Evolutionary conservation across 2,113 vertebrate species (phyloP).

Genomic region (Sterna hirundo): DNA sequence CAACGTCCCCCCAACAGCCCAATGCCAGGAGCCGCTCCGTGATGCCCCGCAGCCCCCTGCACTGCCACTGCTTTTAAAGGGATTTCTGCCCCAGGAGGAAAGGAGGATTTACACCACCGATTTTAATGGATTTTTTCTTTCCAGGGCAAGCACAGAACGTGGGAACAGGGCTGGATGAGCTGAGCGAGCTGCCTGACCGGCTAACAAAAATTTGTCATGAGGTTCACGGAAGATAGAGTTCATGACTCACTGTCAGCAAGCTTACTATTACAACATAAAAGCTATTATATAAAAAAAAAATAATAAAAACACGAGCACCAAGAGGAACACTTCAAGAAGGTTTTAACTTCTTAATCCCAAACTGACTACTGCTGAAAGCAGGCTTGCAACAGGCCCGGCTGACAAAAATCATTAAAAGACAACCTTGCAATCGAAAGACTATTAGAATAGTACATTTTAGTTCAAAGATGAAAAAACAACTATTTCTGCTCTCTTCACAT

Average conservation of each 20-base stretch:
- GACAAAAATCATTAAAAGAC: background rate
- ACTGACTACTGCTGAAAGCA: background rate
- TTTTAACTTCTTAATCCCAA: conserved; percentile 52
- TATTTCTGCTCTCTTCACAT: background rate
- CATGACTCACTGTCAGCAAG: conserved; percentile 49
- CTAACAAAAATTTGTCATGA: conserved; percentile 58
- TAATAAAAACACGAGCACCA: background rate
- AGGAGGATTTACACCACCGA: background rate
- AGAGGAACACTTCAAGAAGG: background rate
- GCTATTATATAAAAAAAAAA: conserved; percentile 54
- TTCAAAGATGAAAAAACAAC: background rate
- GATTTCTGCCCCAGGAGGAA: background rate
- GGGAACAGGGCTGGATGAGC: background rate
- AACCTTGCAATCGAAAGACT: background rate
- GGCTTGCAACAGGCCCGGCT: background rate
- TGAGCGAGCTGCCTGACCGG: conserved; percentile 33
- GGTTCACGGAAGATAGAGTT: conserved; percentile 47
- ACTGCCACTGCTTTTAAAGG: background rate
- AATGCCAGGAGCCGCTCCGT: rapidly evolving
- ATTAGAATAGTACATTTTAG: background rate
- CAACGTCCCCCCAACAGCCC: background rate
- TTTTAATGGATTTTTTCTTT: background rate
- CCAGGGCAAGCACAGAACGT: background rate
- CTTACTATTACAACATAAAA: conserved; percentile 56
- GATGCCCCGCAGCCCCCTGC: background rate